phyloP scores from a whole-genome alignment of 2,113 vertebrate genomes.

The Oncorhynchus mykiss region DNA sequence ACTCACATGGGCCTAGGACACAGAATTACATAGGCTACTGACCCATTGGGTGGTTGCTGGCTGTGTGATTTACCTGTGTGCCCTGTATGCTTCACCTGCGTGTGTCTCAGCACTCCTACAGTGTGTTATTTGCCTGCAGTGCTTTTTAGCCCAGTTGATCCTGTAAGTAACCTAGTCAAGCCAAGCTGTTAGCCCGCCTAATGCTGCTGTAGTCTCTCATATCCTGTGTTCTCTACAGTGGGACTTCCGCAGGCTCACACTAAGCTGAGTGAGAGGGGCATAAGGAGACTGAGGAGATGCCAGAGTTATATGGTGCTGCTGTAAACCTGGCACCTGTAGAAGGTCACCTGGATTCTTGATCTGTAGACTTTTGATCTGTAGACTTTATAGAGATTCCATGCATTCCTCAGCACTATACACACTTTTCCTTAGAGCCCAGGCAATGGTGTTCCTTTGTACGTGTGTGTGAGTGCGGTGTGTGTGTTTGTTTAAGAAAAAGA shows the following conservation, averaged over 20 bases:
- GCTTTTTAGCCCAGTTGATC: slow-evolving; percentile 10
- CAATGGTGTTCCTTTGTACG: slow-evolving; percentile 49
- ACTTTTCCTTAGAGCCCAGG: slow-evolving; percentile 41
- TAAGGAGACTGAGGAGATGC: slow-evolving; percentile 1
- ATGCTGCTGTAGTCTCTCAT: not conserved
- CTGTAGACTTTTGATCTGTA: not conserved
- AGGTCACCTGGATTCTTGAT: slow-evolving; percentile 52
- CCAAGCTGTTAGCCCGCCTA: not conserved
- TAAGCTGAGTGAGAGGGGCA: not conserved
- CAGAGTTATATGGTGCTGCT: slow-evolving; percentile 20
- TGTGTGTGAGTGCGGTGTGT: not conserved
- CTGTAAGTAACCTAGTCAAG: not conserved
- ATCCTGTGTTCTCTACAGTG: slow-evolving; percentile 2
- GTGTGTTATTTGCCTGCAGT: slow-evolving; percentile 15
- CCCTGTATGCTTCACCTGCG: slow-evolving; percentile 1
- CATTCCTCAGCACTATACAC: slow-evolving; percentile 54
- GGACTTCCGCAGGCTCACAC: not conserved
- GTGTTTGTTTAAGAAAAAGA: slow-evolving; percentile 5
- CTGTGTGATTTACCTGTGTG: slow-evolving; percentile 11
- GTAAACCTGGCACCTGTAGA: slow-evolving; percentile 11
- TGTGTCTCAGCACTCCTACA: not conserved
- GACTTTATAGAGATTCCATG: slow-evolving; percentile 53
- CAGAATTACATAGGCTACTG: too few species aligned
- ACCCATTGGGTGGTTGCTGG: too few species aligned
- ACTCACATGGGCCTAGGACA: slow-evolving; percentile 6